Percentiles rank a stretch among this genome's conserved stretches.
Evolutionary conservation across 2,888 invertebrate genomes (phyloP).

Genomic region (Junonia oenone): DNA sequence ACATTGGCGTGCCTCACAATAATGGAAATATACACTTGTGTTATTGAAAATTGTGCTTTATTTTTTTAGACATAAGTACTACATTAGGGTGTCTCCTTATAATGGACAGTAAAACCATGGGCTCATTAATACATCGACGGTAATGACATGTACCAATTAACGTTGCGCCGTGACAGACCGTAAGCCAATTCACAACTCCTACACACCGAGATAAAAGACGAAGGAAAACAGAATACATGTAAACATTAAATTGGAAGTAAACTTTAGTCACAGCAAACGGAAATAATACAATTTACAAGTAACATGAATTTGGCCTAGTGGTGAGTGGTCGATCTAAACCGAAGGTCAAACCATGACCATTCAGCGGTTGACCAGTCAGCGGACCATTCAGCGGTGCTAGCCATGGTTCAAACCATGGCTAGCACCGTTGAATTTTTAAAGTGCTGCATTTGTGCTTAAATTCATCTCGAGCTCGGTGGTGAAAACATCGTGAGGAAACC

Average conservation of each 20-base stretch:
- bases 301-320: too few species aligned
- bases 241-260: not conserved
- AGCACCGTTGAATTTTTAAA: too few species aligned
- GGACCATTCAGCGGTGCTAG: too few species aligned
- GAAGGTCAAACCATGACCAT: too few species aligned
- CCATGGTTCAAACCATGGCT: too few species aligned
- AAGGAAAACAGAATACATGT: conserved; percentile 1
- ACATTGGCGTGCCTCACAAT: not conserved
- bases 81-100: not conserved
- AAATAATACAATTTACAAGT: too few species aligned
- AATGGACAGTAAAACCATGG: conserved; percentile 4
- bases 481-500: too few species aligned
- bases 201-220: conserved; percentile 23
- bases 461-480: too few species aligned
- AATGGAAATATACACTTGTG: not conserved
- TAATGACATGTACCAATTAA: conserved; percentile 39
- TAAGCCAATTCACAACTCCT: conserved; percentile 37
- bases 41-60: not conserved
- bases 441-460: too few species aligned
- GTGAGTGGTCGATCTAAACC: too few species aligned
- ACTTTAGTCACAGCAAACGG: too few species aligned
- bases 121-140: conserved; percentile 38
- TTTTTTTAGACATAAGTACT: not conserved
- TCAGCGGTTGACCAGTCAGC: too few species aligned
- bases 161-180: conserved; percentile 35